phyloP scores from a whole-genome alignment of 2,113 vertebrate genomes.

The Ranitomeya variabilis region DNA sequence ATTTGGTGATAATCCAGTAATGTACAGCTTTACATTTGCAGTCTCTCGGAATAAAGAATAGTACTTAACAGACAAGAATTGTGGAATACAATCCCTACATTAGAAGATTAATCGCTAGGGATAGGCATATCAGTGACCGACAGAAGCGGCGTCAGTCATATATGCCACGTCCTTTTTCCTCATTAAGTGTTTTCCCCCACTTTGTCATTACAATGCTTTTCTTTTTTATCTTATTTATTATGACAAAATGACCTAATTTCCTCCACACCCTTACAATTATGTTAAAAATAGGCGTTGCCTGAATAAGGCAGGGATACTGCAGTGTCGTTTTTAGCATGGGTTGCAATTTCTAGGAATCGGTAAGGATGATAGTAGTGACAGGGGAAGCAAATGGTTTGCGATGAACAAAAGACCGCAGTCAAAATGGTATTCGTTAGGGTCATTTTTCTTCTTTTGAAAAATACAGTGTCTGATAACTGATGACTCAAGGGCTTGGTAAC shows the following conservation, averaged over 20 bases:
- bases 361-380: constrained; percentile 2
- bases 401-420: constrained; percentile 1
- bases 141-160: constrained; percentile 50
- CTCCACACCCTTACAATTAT: constrained; percentile 52
- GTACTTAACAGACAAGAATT: constrained; percentile 7
- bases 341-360: constrained; percentile 11
- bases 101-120: constrained; percentile 44
- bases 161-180: constrained; percentile 46
- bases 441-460: neutral
- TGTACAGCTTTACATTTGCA: constrained; percentile 8
- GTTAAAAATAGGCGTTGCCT: constrained; percentile 51
- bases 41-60: constrained; percentile 2
- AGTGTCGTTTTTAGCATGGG: neutral
- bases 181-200: constrained; percentile 54
- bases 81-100: constrained; percentile 19
- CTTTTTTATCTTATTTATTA: constrained; percentile 52
- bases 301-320: neutral
- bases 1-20: neutral
- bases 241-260: constrained; percentile 57
- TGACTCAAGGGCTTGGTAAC: constrained; percentile 19
- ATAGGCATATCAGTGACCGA: constrained; percentile 39
- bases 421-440: constrained; percentile 12
- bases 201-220: constrained; percentile 45
- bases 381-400: neutral
- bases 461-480: constrained; percentile 1